These are phyloP conservation scores for Agonopterix alstromeriana DNA, from an alignment of 2,888 invertebrate species.

Conservation along the genomic window DNA sequence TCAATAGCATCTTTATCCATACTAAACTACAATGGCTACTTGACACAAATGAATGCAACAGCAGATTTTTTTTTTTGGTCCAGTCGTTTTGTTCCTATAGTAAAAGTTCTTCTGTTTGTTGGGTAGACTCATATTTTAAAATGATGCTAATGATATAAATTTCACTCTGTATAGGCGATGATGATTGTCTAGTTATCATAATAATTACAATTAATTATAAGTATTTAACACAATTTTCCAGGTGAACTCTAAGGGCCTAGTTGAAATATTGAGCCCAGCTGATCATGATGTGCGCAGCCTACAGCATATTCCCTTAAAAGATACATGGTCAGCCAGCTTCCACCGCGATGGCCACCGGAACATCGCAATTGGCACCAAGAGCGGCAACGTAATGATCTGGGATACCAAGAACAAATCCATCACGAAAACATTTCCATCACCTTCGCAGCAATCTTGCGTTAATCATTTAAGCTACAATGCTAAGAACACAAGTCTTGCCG, in stretches of 20 bases:
- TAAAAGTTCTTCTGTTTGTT: too few species aligned
- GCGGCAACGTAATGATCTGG: constrained; percentile 68
- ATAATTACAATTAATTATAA: not conserved
- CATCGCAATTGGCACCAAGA: constrained; percentile 62
- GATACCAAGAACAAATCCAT: constrained; percentile 65
- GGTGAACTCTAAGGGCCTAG: constrained; percentile 62
- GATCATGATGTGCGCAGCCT: constrained; percentile 61
- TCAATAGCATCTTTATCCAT: too few species aligned
- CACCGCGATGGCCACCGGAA: constrained; percentile 65
- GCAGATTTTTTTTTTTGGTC: too few species aligned
- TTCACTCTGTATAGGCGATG: too few species aligned
- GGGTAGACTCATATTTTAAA: too few species aligned
- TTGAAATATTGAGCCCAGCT: constrained; percentile 60
- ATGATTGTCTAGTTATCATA: too few species aligned
- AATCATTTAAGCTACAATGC: constrained; percentile 64
- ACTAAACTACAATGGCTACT: too few species aligned
- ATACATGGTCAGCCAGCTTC: constrained; percentile 66
- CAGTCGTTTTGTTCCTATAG: too few species aligned
- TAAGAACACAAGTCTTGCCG: constrained; percentile 66
- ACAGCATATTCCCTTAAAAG: constrained; percentile 63
- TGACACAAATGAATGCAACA: too few species aligned
- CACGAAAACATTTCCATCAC: constrained; percentile 62
- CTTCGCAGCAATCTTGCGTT: constrained; percentile 51
- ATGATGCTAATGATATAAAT: too few species aligned
- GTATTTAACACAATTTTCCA: constrained; percentile 26